Conservation (phyloP, 2,797 vertebrate species). For the Pyrrhura leucotis region DNA sequence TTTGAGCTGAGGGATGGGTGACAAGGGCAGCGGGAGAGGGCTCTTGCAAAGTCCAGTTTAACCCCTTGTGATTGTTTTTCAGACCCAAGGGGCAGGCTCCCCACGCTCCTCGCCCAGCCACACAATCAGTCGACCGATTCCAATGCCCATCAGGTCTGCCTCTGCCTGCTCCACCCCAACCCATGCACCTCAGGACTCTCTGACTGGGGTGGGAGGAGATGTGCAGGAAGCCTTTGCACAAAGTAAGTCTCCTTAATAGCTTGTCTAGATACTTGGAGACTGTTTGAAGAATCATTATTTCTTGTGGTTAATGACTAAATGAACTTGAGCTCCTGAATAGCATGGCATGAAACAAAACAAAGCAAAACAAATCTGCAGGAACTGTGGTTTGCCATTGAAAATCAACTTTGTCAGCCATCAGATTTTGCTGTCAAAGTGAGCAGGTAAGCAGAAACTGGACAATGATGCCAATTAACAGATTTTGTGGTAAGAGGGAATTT, state of each 20-base stretch:
- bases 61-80: constrained; percentile 63
- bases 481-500: neutral
- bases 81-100: constrained; percentile 95
- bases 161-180: constrained; percentile 92
- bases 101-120: constrained; percentile 96
- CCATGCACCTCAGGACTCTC: constrained; percentile 96
- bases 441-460: neutral
- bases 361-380: neutral
- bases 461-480: neutral
- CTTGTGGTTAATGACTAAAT: neutral
- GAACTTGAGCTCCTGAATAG: neutral
- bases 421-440: neutral
- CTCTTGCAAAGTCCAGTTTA: constrained; percentile 10
- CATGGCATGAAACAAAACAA: neutral
- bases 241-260: constrained; percentile 79
- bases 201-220: constrained; percentile 96
- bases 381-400: neutral
- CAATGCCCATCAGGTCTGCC: constrained; percentile 91
- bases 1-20: neutral
- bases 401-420: neutral
- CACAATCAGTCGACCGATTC: constrained; percentile 91
- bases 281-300: neutral
- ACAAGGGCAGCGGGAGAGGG: neutral
- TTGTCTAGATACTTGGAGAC: neutral
- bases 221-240: constrained; percentile 98